Evolutionary conservation across 1,140 invertebrate species (phyloP).

Genomic region (Campoletis sonorensis): DNA sequence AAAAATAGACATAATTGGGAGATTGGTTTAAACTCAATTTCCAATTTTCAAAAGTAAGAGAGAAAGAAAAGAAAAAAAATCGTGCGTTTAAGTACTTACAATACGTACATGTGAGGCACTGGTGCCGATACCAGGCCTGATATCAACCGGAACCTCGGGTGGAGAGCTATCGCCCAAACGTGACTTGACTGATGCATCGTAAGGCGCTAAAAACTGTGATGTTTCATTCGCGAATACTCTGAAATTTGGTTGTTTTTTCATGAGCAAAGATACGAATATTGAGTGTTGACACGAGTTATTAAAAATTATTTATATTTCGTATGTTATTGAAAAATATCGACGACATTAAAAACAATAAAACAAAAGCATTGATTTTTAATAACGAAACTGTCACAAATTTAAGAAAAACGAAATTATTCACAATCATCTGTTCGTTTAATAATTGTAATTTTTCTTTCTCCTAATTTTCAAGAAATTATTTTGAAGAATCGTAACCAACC

Average conservation of each 20-base stretch:
- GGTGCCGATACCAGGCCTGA: slow-evolving; percentile 67
- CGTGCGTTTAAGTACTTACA: slow-evolving; percentile 76
- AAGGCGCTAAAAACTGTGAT: slow-evolving; percentile 86
- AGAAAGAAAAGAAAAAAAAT: slow-evolving; percentile 66
- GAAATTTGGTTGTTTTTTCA: slow-evolving; percentile 49
- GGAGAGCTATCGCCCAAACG: slow-evolving; percentile 70
- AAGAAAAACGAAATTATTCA: no score
- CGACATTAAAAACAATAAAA: no score
- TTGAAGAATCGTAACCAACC: no score
- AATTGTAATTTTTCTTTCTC: no score
- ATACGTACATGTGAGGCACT: slow-evolving; percentile 76
- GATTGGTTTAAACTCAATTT: slow-evolving; percentile 2
- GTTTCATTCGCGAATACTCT: slow-evolving; percentile 87
- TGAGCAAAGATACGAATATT: not conserved
- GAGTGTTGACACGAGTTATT: no score
- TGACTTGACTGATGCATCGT: slow-evolving; percentile 81
- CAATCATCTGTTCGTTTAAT: no score
- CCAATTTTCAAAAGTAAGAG: slow-evolving; percentile 1
- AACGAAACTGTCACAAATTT: no score
- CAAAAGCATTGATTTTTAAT: no score
- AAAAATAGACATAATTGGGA: not conserved
- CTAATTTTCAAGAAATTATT: no score
- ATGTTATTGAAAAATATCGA: no score
- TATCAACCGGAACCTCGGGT: slow-evolving; percentile 71
- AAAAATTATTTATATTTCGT: no score